Evolutionary conservation across 2,888 invertebrate genomes (phyloP), one percentile per base, ranked within the genome.

Genomic region (Amiota communis): DNA sequence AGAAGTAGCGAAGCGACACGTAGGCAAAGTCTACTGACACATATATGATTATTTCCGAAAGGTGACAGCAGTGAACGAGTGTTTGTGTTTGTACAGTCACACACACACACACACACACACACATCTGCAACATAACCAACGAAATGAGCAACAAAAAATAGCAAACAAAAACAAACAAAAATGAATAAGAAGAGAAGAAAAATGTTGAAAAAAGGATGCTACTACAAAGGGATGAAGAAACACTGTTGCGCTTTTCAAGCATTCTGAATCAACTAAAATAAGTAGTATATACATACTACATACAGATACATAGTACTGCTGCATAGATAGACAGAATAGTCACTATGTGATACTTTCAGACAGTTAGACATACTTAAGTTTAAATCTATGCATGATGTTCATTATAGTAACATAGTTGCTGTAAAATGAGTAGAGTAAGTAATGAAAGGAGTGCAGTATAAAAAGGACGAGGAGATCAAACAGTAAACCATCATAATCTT

Each of bases 41-140:
- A 83, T 83, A 83, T 83, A 82, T 83, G 85, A 83, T 83, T 83
- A 83, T 83, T 83, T 85, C 86, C 84, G 84, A 83, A 85, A 84
- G 85, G 83, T 83, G 86, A 84, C 86, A 85, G 81, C 86, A 76
- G 57, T 59, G 47, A 47, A 51, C 20, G 71, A 15, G n/a, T 53
- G 56, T 11, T 15, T 53, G 64, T 56, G 46, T 46, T 3, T 71
- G 64, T 23, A 56, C 51, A 12, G n/a, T n/a, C n/a, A n/a, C n/a
- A n/a, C n/a, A n/a, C n/a, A n/a, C n/a, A n/a, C 61, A 2, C 9
- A 63, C 46, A 46, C 46, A 36, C 46, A 36, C 17, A 13, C 12
- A 70, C 49, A 48, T 4, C 12, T 15, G 47, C 70, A 36, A 69
- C 47, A 57, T 48, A 61, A 20, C 59, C 17, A 15, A 59, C 20